Conservation (phyloP, 1,140 invertebrate genomes). For the Hylyphantes graminicola region DNA sequence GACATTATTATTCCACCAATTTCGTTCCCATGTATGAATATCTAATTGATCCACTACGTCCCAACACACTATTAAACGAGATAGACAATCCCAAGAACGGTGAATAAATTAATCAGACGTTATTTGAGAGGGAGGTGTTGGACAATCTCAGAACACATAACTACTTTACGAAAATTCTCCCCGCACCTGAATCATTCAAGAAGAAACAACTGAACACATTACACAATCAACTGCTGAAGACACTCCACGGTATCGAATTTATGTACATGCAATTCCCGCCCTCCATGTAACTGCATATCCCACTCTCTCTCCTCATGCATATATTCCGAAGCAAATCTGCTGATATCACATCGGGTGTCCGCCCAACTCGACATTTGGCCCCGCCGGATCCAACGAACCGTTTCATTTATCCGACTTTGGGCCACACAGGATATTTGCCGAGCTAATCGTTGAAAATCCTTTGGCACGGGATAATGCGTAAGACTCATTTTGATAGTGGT, state of each 20-base stretch:
- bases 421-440: conserved; percentile 12
- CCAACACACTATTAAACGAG: too few relatives aligned
- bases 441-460: conserved; percentile 46
- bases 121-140: too few relatives aligned
- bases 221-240: not conserved
- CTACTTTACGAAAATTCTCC: too few relatives aligned
- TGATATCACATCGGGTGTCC: conserved; percentile 10
- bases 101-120: too few relatives aligned
- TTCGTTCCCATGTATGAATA: too few relatives aligned
- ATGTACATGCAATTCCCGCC: conserved; percentile 21
- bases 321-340: conserved; percentile 45
- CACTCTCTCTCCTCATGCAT: conserved; percentile 24
- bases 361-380: conserved; percentile 18
- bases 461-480: too few relatives aligned
- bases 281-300: not conserved
- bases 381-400: conserved; percentile 28
- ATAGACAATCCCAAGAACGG: too few relatives aligned
- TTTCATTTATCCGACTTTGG: conserved; percentile 36
- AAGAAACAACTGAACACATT: not conserved
- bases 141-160: too few relatives aligned
- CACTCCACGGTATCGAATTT: not conserved
- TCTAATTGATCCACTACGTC: too few relatives aligned
- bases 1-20: too few relatives aligned
- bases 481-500: too few relatives aligned
- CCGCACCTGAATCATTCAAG: not conserved